Conservation (phyloP, 2,888 invertebrate species). For the Netelia virgata region DNA sequence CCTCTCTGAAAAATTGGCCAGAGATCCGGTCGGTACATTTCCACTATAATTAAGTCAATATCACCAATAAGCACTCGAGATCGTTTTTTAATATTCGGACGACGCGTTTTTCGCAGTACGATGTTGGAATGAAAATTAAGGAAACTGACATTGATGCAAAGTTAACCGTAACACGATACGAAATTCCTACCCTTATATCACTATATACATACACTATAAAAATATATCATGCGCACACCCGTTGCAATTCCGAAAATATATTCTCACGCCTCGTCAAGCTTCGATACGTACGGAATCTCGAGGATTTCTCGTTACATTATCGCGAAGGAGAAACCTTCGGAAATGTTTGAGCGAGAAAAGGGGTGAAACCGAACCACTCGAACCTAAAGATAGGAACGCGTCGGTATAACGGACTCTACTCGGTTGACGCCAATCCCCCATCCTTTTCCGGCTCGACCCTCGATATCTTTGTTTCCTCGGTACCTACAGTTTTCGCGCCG, state of each 20-base stretch:
- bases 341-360: slow-evolving; percentile 15
- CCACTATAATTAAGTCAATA: slow-evolving; percentile 32
- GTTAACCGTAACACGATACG: slow-evolving; percentile 33
- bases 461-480: slow-evolving; percentile 61
- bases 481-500: slow-evolving; percentile 46
- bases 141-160: not conserved
- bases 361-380: slow-evolving; percentile 18
- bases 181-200: slow-evolving; percentile 37
- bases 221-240: slow-evolving; percentile 5
- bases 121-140: too few relatives aligned
- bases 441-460: slow-evolving; percentile 37
- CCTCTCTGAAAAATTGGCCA: slow-evolving; percentile 36
- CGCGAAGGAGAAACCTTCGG: slow-evolving; percentile 16
- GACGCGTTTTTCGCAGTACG: not conserved
- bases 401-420: not conserved
- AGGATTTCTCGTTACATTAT: slow-evolving; percentile 30
- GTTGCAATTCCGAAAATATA: slow-evolving; percentile 35
- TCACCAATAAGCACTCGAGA: not conserved
- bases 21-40: slow-evolving; percentile 25
- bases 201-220: not conserved
- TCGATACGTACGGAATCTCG: not conserved
- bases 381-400: slow-evolving; percentile 8
- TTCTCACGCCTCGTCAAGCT: slow-evolving; percentile 47
- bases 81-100: not conserved
- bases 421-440: not conserved